Evolutionary conservation across 2,888 invertebrate genomes (phyloP), one percentile per base, ranked within the genome.

Genomic region (Drosophila subquinaria): DNA sequence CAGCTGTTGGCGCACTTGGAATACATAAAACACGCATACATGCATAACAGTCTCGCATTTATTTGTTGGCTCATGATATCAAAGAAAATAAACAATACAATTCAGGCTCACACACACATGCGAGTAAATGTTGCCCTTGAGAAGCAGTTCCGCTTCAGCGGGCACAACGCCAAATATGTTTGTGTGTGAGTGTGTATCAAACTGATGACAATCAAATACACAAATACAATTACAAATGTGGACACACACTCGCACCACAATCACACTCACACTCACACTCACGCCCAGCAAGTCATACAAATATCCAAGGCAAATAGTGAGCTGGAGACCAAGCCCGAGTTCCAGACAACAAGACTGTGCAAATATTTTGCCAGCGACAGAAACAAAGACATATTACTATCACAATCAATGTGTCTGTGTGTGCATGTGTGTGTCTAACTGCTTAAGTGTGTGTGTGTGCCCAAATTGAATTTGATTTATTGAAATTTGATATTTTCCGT

Each of bases 391-490:
- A 82, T 85, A 81, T 82, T 88, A 89, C 82, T 81, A 82, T 73
- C 71, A 59, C 56, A 75, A 65, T 55, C 64, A 59, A 53, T 67
- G 67, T 66, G 40, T 65, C 47, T 45, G 36, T 56, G 38, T n/a
- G n/a, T n/a, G n/a, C n/a, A n/a, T n/a, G n/a, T n/a, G n/a, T 69
- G 64, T 65, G 51, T 73, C 27, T 6, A 27, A 6, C 27, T 27
- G 27, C 5, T 27, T 27, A 30, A 30, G 30, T 30, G 64, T 68
- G 72, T 48, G 43, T 76, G 69, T 75, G 61, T 77, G 79, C 73
- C 79, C 82, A 90, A 90, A 91, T 90, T 91, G 85, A 91, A 90
- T 90, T 90, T 91, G 91, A 90, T 90, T 90, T 91, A 91, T 90
- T 91, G 90, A 90, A 90, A 90, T 90, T 90, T 90, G 90, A 90